Conservation (phyloP, 2,113 vertebrate genomes). For the Oncorhynchus mykiss region DNA sequence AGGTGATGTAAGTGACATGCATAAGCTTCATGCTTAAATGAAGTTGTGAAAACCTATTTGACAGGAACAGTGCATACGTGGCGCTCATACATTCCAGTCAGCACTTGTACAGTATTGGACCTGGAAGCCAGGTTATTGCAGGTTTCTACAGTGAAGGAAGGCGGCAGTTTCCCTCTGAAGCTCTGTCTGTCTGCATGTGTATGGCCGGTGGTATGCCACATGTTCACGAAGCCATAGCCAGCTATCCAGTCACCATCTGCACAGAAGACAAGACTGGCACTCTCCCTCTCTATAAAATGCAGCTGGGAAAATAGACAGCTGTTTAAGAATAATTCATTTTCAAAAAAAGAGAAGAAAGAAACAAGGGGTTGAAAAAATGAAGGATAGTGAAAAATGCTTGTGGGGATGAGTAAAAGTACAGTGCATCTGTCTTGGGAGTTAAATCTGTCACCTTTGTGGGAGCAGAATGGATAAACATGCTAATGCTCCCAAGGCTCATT, state of each 20-base stretch:
- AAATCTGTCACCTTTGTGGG: slow-evolving; percentile 60
- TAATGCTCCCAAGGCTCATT: slow-evolving; percentile 34
- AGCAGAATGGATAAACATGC: slow-evolving; percentile 46
- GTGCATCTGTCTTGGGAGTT: slow-evolving; percentile 51
- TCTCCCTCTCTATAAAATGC: slow-evolving; percentile 54
- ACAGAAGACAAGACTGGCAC: slow-evolving; percentile 59
- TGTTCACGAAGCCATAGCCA: slow-evolving; percentile 53
- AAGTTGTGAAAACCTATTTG: slow-evolving; percentile 48
- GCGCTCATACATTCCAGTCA: slow-evolving; percentile 49
- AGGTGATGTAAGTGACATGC: slow-evolving; percentile 48
- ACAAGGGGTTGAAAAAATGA: slow-evolving; percentile 7
- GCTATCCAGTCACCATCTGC: slow-evolving; percentile 60
- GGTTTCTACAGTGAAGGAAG: slow-evolving; percentile 12
- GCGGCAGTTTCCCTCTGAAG: neutral
- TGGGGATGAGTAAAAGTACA: slow-evolving; percentile 35
- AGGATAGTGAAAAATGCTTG: slow-evolving; percentile 23
- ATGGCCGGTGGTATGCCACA: slow-evolving; percentile 51
- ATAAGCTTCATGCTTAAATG: slow-evolving; percentile 44
- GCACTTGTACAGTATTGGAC: slow-evolving; percentile 32
- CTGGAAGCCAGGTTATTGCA: slow-evolving; percentile 39
- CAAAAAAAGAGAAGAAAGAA: slow-evolving; percentile 26
- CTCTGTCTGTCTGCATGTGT: slow-evolving; percentile 29
- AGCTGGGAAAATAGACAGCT: slow-evolving; percentile 64
- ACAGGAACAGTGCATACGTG: slow-evolving; percentile 50
- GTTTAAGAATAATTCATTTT: slow-evolving; percentile 50